Base-by-base conservation (phyloP, 2,888 invertebrate species). In the Drosophila acutilabella region DNA sequence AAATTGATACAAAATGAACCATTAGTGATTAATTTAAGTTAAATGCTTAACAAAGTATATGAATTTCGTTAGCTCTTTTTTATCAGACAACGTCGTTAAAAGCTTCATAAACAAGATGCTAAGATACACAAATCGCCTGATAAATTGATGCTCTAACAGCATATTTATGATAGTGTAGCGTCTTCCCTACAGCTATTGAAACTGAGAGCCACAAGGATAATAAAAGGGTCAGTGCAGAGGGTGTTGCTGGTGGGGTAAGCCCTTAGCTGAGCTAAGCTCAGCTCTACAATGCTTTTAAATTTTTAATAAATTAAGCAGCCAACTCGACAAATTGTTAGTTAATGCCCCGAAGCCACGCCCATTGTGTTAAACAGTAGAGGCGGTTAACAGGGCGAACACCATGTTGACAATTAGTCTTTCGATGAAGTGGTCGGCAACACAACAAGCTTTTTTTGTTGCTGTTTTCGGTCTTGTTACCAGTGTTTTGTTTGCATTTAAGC, bases 361-460 rank as follows among this genome's bases (percentile, higher is more conserved):
- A 47, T 41, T 75, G 58, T 54, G 64, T 53, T 53, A 36, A 18
- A 53, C 50, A 58, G 30, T 2, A 58, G 64, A 47, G 38, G 20
- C 52, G 8, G 42, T 41, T 44, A 58, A 18, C 26, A 8, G 51
- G 18, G n/a, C 23, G 13, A 50, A 65, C 62, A 52, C 53, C 77
- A 64, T 82, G 84, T 78, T 83, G 78, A 81, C 87, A 82, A 82
- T 82, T 82, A 86, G 81, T 82, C 78, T 72, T 74, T 48, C 81
- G 78, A 80, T 83, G 64, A 70, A 75, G 59, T 64, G 86, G 78
- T 64, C 52, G 53, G 38, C 48, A 36, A 42, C 23, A 42, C 30
- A 41, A 40, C 50, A 13, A 6, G 26, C 53, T 38, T 41, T 23
- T 23, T 23, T 23, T 23, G 23, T 2, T 51, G 18, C 11, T 33